Base-by-base conservation (phyloP, 2,888 invertebrate species). In the Argynnis bischoffii region DNA sequence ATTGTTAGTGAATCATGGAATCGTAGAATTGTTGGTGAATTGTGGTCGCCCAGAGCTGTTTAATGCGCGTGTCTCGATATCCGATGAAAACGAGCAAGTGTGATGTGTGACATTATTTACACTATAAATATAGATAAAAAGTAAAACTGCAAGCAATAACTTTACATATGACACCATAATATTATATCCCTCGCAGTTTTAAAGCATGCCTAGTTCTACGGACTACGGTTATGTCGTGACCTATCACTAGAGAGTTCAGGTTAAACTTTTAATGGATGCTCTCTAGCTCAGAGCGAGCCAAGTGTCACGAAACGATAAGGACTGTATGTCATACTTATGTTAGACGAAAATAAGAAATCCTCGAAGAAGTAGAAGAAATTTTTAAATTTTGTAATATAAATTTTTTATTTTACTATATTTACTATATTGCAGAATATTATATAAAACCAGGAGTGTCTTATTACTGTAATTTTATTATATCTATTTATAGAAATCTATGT, bases 231-330 rank as follows among this genome's bases (percentile, higher is more conserved):
- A 70, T 69, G 71, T 65, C 72, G 71, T 69, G 73, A 74, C 69
- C 70, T 70, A 70, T 67, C 67, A 56, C 66, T 55, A 46, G 67
- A 66, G 67, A 67, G 63, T 69, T 66, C 55, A 66, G 66, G 67
- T 72, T 67, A 72, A 73, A 75, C 73, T 72, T 76, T 74, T 74
- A 75, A 75, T 74, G 72, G 71, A 76, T 67, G 70, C 67, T 67
- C 61, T 48, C 60, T 69, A 66, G 66, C 63, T 60, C 56, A 64
- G 53, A 69, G 55, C 64, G 66, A 61, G 64, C 70, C 67, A 67
- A 68, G 65, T 51, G 63, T 56, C 70, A 59, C 48, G 53, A 50
- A 59, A 64, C 63, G 60, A 66, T 60, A 59, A 54, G 47, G 59
- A 54, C 59, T 35, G 50, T 64, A 57, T 57, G 51, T 66, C 66